phyloP scores from a whole-genome alignment of 2,888 invertebrate species.

The Augochlorella aurata region DNA sequence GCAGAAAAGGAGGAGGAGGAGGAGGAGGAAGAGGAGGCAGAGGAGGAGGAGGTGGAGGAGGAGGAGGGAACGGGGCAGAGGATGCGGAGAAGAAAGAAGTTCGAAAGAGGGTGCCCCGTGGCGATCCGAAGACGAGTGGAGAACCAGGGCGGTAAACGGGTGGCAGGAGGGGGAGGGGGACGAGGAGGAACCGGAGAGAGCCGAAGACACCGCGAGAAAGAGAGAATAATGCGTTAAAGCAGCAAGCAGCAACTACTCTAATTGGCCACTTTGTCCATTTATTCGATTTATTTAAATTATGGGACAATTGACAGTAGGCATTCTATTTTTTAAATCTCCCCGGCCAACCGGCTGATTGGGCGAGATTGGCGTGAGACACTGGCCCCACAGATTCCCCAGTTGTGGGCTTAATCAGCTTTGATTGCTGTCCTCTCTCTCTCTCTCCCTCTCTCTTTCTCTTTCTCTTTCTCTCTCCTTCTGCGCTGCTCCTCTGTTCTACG shows the following conservation, averaged over 20 bases:
- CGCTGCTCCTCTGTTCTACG: conserved; percentile 59
- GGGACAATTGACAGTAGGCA: conserved; percentile 83
- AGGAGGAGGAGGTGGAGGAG: neutral
- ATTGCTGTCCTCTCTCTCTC: conserved; percentile 76
- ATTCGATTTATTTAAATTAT: conserved; percentile 83
- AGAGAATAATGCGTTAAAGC: conserved; percentile 78
- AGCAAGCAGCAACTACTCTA: conserved; percentile 81
- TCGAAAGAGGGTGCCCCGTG: conserved; percentile 26
- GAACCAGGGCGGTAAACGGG: conserved; percentile 20
- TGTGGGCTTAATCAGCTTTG: conserved; percentile 82
- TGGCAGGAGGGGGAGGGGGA: conserved; percentile 26
- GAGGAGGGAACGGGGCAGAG: neutral
- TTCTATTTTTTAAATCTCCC: conserved; percentile 82
- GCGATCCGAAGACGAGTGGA: neutral
- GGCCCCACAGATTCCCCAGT: conserved; percentile 82
- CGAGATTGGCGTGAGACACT: conserved; percentile 82
- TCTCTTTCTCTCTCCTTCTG: conserved; percentile 50
- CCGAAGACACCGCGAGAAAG: conserved; percentile 72
- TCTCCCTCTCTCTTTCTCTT: conserved; percentile 44
- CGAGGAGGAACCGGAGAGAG: conserved; percentile 48
- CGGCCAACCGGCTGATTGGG: conserved; percentile 81
- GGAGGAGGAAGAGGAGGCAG: neutral
- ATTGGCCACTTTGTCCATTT: conserved; percentile 83
- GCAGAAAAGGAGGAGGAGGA: neutral
- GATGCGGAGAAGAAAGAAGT: conserved; percentile 17